Base-by-base conservation (phyloP, 2,888 invertebrate genomes). In the Aleiodes testaceus region DNA sequence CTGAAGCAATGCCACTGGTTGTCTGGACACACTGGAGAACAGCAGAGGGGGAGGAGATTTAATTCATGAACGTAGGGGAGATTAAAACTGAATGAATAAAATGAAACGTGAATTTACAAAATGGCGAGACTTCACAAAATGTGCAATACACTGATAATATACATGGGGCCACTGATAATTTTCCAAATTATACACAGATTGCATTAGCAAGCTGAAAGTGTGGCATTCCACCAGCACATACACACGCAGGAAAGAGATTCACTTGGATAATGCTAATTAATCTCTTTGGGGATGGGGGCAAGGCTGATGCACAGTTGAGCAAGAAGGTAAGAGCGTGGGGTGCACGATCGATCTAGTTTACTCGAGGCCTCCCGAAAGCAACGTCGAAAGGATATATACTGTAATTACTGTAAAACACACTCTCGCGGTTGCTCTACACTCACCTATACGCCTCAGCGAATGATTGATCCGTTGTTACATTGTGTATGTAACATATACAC, bases 351-450 rank as follows among this genome's bases (percentile, higher is more conserved):
- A 68, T 61, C 68, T 68, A 47, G 67, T 67, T 36, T 67, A 67
- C 55, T 47, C 22, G 36, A 30, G 30, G 49, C 47, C 26, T 64
- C 47, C 36, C 6, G 30, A 61, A 50, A 49, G 68, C 50, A 50
- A 59, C 49, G 61, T 61, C 59, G 36, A 68, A 68, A 68, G 61
- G 61, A 68, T 59, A 59, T 36, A 36, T 59, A 47, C 61, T 49
- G 68, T 61, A 68, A 68, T 68, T 68, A 68, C 68, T 68, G 68
- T 68, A 68, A 68, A 68, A 68, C 68, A 68, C 68, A 68, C 68
- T 68, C 26, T 30, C 36, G 68, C 49, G 68, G 68, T 68, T 61
- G 55, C 30, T 59, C 61, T 49, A 22, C 59, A 53, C 68, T 49
- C 45, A 18, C 22, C 18, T 61, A 47, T 42, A 49, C 61, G 22